Evolutionary conservation across 2,797 vertebrate genomes (phyloP).

Genomic region (Platyrinchus mystaceus): DNA sequence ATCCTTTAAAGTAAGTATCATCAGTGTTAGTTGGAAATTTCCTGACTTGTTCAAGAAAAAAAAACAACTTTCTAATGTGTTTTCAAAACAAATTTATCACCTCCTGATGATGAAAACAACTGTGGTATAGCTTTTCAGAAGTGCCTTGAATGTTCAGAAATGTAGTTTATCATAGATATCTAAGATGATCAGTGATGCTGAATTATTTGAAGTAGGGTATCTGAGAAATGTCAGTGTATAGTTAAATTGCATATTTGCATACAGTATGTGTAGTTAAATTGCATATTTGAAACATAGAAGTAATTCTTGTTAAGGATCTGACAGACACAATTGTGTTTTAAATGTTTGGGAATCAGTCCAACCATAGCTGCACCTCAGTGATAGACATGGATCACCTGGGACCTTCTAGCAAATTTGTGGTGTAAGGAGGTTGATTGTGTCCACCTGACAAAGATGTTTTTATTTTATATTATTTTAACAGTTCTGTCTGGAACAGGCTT

Average conservation of each 20-base stretch:
- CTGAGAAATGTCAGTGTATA: neutral
- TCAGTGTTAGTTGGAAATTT: neutral
- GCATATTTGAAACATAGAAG: fast-evolving
- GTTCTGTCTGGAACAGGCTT: neutral
- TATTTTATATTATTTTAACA: neutral
- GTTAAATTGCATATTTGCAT: neutral
- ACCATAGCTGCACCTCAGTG: neutral
- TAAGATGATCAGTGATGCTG: neutral
- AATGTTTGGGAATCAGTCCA: neutral
- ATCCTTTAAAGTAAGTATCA: neutral
- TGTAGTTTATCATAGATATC: neutral
- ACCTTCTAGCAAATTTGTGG: neutral
- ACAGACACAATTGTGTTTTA: neutral
- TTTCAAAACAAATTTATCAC: neutral
- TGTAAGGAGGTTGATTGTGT: neutral
- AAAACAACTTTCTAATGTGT: neutral
- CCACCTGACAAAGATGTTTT: neutral
- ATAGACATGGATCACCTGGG: neutral
- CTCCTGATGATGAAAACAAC: neutral
- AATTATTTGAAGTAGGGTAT: neutral
- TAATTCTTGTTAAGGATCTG: neutral
- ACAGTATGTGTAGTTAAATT: neutral
- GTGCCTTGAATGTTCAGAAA: neutral
- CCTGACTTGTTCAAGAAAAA: neutral
- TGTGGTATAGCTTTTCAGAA: neutral